Evolutionary conservation across 2,888 invertebrate species (phyloP), one percentile per base, ranked within the genome.

Genomic region (Hedychridium roseum): DNA sequence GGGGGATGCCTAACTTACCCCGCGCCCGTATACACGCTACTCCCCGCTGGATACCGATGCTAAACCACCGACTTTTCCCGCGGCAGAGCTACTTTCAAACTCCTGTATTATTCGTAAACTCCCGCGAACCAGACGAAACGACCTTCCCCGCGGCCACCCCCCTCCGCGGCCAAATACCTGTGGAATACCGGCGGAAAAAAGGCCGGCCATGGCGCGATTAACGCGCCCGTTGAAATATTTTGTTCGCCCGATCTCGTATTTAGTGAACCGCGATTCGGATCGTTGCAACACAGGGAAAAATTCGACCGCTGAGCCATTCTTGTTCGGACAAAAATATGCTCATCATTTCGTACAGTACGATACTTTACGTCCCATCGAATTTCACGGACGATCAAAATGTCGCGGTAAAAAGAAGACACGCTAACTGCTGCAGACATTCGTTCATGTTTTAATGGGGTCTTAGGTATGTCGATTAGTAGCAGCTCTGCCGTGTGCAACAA

Each of bases 1-100:
- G 55, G 76, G 75, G 72, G 65, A 61, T 55, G 46, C 46, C 32
- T 16, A 49, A 39, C 41, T 54, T 35, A 26, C 23, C 31, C 11
- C 11, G 7, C 28, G 15, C 38, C 16, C 38, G 26, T 20, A 38
- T 38, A 28, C 16, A 38, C 38, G 17, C 11, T 14, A 16, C 15
- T 32, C 26, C 31, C 20, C 54, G 21, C 39, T 23, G 37, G 37
- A 27, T 17, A 36, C 43, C n/a, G 38, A 43, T 34, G 30, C 48
- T 42, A 30, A 57, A 47, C 30, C 46, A 16, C 37, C 51, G 48
- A 52, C 54, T 51, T 60, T 49, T 26, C 26, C 45, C 41, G 31
- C 5, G 20, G 11, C 26, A 21, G 35, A 50, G 47, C 40, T 54
- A 66, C 53, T 66, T 66, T 54, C 57, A 40, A 54, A 60, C 55